A percentile compares a stretch with the other conserved stretches of the same genome.
Evolutionary conservation across 1,140 invertebrate species (phyloP).

Genomic region (Drosophila yakuba): DNA sequence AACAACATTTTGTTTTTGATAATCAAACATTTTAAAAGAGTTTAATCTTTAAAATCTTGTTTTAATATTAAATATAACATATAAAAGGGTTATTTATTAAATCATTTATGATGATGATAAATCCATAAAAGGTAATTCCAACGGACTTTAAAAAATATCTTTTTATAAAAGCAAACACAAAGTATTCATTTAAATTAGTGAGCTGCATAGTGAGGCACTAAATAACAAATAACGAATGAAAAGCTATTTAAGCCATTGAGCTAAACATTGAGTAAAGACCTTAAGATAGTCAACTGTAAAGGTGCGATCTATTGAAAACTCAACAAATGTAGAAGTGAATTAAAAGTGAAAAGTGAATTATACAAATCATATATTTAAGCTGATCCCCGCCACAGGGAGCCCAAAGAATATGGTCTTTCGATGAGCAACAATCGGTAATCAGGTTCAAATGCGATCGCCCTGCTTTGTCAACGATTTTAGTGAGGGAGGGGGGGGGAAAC

Average conservation of each 20-base stretch:
- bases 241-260: too few species aligned
- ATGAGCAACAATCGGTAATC: conserved; percentile 9
- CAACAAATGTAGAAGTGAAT: background rate
- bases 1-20: background rate
- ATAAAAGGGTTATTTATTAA: too few species aligned
- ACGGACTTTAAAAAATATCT: too few species aligned
- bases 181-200: too few species aligned
- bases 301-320: background rate
- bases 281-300: background rate
- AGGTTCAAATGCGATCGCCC: conserved; percentile 8
- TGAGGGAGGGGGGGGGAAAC: background rate
- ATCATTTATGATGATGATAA: too few species aligned
- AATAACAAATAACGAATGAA: too few species aligned
- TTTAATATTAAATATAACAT: too few species aligned
- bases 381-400: conserved; percentile 1
- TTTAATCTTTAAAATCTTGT: too few species aligned
- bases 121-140: too few species aligned
- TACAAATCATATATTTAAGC: conserved; percentile 2
- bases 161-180: too few species aligned
- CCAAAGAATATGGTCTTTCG: background rate
- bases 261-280: background rate
- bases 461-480: conserved; percentile 2
- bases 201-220: too few species aligned
- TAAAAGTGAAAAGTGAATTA: background rate
- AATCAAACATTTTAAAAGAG: background rate